Evolutionary conservation across 1,140 invertebrate species (phyloP).

Genomic region (Leptinotarsa undecemlineata): DNA sequence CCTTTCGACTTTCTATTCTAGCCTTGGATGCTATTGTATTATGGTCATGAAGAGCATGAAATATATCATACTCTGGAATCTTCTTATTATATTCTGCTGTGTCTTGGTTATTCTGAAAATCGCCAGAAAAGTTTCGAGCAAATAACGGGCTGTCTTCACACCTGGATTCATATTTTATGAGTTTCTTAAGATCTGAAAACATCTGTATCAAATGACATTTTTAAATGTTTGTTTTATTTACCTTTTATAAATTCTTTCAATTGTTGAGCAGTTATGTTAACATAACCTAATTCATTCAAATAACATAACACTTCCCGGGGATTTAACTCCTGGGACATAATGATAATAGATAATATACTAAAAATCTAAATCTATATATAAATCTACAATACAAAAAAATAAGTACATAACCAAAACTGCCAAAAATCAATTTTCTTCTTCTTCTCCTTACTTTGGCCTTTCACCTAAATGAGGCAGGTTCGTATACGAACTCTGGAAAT

Average conservation of each 20-base stretch:
- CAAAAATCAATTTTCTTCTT: no score
- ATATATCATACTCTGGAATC: constrained; percentile 29
- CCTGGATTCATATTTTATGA: constrained; percentile 61
- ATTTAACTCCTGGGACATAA: constrained; percentile 52
- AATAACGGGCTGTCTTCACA: no score
- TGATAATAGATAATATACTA: no score
- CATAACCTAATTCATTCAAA: constrained; percentile 60
- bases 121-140: no score
- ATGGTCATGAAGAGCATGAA: constrained; percentile 31
- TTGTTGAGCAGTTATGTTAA: constrained; percentile 58
- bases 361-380: no score
- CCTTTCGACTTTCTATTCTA: constrained; percentile 12
- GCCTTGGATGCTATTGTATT: constrained; percentile 28
- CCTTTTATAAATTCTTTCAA: constrained; percentile 61
- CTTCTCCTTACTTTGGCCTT: no score
- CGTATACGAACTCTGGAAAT: no score
- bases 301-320: constrained; percentile 57
- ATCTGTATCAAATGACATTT: not conserved
- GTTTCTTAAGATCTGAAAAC: constrained; percentile 61
- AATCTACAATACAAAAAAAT: no score
- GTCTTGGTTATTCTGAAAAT: no score
- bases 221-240: constrained; percentile 33
- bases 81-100: not conserved
- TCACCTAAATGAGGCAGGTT: no score
- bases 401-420: no score